These are phyloP conservation scores for human DNA, from an alignment of 2,113 vertebrate genomes.

Conservation along the genomic window DNA sequence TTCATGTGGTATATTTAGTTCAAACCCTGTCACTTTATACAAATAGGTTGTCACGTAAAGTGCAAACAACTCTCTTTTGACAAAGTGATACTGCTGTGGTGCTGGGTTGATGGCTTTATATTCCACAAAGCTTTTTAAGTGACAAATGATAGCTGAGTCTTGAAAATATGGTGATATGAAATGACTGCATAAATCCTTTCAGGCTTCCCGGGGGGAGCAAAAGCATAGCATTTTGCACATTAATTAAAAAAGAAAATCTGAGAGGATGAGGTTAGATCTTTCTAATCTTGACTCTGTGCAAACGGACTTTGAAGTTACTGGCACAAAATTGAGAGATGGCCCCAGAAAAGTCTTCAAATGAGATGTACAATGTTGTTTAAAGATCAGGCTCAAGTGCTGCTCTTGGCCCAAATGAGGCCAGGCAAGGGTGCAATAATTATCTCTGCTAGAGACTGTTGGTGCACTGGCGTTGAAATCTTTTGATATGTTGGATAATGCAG, in stretches of 20 bases:
- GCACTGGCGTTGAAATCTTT: constrained; percentile 61
- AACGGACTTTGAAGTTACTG: constrained; percentile 64
- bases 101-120: constrained; percentile 31
- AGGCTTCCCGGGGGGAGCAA: background rate
- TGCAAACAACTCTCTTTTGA: constrained; percentile 65
- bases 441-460: constrained; percentile 46
- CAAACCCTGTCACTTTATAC: constrained; percentile 52
- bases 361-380: constrained; percentile 48
- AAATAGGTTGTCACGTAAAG: constrained; percentile 57
- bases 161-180: constrained; percentile 49
- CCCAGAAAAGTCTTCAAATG: constrained; percentile 43
- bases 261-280: constrained; percentile 11
- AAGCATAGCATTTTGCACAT: constrained; percentile 34
- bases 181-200: constrained; percentile 35
- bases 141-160: constrained; percentile 55
- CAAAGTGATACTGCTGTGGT: constrained; percentile 43
- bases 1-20: constrained; percentile 38
- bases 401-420: constrained; percentile 66
- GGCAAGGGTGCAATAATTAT: constrained; percentile 64
- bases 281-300: constrained; percentile 59
- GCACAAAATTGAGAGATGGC: constrained; percentile 58
- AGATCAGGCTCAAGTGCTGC: constrained; percentile 51
- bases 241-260: constrained; percentile 69
- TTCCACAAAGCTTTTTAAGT: constrained; percentile 30
- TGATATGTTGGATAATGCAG: constrained; percentile 66